Percentiles rank a stretch among this genome's conserved stretches.
phyloP scores from a whole-genome alignment of 2,113 vertebrate species.

The Alethe diademata region DNA sequence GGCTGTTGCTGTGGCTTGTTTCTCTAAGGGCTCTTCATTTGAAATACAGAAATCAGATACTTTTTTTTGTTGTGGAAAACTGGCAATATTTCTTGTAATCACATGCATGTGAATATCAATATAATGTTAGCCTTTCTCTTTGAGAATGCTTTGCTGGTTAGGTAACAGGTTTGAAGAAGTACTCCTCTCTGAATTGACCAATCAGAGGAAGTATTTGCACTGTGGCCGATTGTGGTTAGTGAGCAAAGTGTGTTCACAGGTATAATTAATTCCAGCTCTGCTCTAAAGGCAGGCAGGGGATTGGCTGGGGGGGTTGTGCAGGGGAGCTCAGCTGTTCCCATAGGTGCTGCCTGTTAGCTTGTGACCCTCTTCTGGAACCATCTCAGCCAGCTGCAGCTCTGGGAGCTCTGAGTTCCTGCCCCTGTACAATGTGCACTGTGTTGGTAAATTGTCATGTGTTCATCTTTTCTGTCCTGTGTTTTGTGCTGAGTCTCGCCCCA shows the following conservation, averaged over 20 bases:
- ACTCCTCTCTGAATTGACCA: not conserved
- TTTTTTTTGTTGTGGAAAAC: not conserved
- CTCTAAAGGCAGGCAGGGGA: not conserved
- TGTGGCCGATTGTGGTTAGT: not conserved
- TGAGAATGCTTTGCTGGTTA: not conserved
- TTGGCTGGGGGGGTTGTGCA: not conserved
- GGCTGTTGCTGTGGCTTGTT: not conserved
- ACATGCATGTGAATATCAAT: not conserved
- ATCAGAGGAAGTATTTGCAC: not conserved
- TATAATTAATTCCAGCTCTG: not conserved
- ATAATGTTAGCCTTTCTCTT: not conserved
- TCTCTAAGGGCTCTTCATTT: not conserved
- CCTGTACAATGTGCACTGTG: not conserved
- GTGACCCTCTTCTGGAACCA: constrained; percentile 22
- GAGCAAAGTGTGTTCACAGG: not conserved
- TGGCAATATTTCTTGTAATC: not conserved
- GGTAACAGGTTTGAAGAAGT: not conserved
- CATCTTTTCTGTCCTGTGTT: not conserved
- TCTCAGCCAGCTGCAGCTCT: not conserved
- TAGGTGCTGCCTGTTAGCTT: not conserved
- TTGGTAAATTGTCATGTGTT: not conserved
- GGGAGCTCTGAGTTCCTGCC: not conserved
- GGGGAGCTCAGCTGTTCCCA: not conserved
- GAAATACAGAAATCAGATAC: not conserved
- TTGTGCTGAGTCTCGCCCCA: not conserved